phyloP scores from a whole-genome alignment of 2,888 invertebrate genomes.

The Mythimna albipuncta region DNA sequence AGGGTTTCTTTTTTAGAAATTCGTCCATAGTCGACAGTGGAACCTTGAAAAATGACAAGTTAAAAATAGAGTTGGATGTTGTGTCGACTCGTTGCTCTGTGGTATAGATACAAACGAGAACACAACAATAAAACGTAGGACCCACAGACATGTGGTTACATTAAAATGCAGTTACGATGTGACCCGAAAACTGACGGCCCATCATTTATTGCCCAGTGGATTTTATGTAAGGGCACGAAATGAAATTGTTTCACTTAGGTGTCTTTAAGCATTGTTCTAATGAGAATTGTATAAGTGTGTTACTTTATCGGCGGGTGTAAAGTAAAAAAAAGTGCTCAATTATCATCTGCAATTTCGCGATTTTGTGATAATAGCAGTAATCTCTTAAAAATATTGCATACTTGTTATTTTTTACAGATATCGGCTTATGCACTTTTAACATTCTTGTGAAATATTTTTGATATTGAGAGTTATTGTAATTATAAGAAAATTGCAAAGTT shows the following conservation, averaged over 20 bases:
- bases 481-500: no score
- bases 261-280: conserved; percentile 31
- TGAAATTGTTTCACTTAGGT: conserved; percentile 60
- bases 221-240: conserved; percentile 64
- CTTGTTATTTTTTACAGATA: no score
- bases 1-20: no score
- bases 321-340: no score
- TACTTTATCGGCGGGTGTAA: no score
- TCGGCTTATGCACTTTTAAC: no score
- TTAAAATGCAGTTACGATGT: conserved; percentile 74
- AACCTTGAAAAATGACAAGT: background rate
- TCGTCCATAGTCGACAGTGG: no score
- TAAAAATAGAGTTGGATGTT: background rate
- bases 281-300: background rate
- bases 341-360: no score
- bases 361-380: no score
- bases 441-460: no score
- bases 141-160: conserved; percentile 70
- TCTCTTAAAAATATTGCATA: no score
- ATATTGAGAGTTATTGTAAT: no score
- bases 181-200: conserved; percentile 69
- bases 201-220: conserved; percentile 70
- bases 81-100: background rate
- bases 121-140: conserved; percentile 56
- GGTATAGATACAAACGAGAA: conserved; percentile 26